phyloP scores from a whole-genome alignment of 2,888 invertebrate genomes.

The Nymphalis c-album region DNA sequence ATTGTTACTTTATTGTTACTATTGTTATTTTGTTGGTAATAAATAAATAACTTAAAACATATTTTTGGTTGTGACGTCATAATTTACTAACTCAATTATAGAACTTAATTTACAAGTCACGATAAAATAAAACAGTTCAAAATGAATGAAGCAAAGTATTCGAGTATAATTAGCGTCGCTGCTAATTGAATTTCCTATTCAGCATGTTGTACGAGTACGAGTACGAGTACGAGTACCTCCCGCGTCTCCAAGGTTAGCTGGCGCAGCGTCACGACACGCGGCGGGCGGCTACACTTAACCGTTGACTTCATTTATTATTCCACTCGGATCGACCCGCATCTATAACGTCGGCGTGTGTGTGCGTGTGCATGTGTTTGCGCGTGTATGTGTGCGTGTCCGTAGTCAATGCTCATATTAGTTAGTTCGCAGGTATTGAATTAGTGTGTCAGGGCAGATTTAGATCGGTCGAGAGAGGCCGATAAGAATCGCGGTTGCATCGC shows the following conservation, averaged over 20 bases:
- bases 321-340: slow-evolving; percentile 3
- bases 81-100: background rate
- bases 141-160: background rate
- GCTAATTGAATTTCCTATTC: slow-evolving; percentile 4
- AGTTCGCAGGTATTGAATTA: background rate
- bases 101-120: background rate
- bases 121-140: background rate
- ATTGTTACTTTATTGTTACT: too few species aligned
- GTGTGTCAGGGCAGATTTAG: slow-evolving; percentile 11
- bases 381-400: background rate
- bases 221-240: background rate
- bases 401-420: slow-evolving; percentile 3
- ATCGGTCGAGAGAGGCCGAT: slow-evolving; percentile 14
- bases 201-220: background rate
- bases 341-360: too few species aligned
- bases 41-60: too few species aligned
- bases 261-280: background rate
- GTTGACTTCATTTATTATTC: slow-evolving; percentile 16
- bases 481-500: slow-evolving; percentile 3
- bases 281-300: slow-evolving; percentile 1
- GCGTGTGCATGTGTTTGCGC: too few species aligned
- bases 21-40: too few species aligned
- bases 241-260: background rate
- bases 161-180: background rate
- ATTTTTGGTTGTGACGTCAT: too few species aligned